A percentile compares a stretch with the other conserved stretches of the same genome.
Evolutionary conservation across 2,797 vertebrate species (phyloP).

Genomic region (Poeciliopsis infans): DNA sequence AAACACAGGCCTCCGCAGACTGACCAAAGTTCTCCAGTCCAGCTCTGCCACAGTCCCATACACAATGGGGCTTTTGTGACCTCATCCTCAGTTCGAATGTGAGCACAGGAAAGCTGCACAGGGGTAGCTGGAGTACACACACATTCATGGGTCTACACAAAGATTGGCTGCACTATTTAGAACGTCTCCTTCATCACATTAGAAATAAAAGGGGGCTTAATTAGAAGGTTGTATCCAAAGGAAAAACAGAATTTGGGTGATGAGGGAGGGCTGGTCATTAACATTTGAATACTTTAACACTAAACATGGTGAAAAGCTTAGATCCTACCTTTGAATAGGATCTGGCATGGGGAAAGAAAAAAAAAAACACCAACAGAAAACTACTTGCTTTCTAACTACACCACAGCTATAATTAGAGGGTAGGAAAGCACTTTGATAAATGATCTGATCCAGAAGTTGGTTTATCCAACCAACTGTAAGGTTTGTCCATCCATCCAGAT

Average conservation of each 20-base stretch:
- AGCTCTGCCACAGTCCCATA: slow-evolving; percentile 45
- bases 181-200: background rate
- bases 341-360: background rate
- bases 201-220: background rate
- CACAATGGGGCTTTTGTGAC: slow-evolving; percentile 76
- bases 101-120: slow-evolving; percentile 24
- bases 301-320: slow-evolving; percentile 3
- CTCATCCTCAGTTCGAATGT: slow-evolving; percentile 25
- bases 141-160: background rate
- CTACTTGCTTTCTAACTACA: background rate
- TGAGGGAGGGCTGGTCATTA: background rate
- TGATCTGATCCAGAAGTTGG: background rate
- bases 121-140: background rate
- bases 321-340: background rate
- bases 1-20: background rate
- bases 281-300: background rate
- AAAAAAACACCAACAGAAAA: background rate
- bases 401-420: background rate
- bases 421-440: background rate
- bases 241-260: background rate
- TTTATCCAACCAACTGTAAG: background rate
- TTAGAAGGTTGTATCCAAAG: background rate
- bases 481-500: background rate
- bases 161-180: background rate
- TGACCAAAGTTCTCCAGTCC: slow-evolving; percentile 29